Percentiles rank a stretch among this genome's conserved stretches.
These are phyloP conservation scores for Onychorhynchus coronatus DNA, from an alignment of 2,113 vertebrate species.

Conservation along the genomic window DNA sequence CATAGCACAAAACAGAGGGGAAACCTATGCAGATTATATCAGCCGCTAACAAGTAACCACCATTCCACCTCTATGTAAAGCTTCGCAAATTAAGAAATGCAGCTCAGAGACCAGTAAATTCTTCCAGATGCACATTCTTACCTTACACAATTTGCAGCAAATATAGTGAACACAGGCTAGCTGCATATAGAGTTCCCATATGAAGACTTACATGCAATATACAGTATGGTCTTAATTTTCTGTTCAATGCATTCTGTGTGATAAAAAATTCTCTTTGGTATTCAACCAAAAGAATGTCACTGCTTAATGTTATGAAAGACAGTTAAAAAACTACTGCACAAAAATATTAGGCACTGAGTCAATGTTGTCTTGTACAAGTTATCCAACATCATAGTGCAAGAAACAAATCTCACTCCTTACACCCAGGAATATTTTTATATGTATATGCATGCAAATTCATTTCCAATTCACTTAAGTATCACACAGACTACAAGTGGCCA, in stretches of 20 bases:
- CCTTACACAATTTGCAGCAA: background rate
- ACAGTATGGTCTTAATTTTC: background rate
- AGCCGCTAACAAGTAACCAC: conserved; percentile 48
- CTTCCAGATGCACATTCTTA: conserved; percentile 46
- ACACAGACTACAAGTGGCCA: background rate
- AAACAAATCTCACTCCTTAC: background rate
- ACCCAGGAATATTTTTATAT: background rate
- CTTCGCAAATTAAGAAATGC: conserved; percentile 43
- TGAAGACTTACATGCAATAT: background rate
- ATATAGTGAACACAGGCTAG: background rate
- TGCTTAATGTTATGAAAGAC: background rate
- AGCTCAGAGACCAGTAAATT: conserved; percentile 31
- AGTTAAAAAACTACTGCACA: background rate
- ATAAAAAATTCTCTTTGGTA: background rate
- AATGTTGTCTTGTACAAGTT: background rate
- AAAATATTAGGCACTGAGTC: background rate
- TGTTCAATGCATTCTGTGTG: background rate
- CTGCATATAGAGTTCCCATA: background rate
- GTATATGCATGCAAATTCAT: background rate
- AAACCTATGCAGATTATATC: conserved; percentile 49
- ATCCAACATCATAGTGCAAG: background rate
- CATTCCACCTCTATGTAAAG: conserved; percentile 33
- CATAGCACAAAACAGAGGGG: conserved; percentile 34
- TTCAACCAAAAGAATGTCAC: background rate
- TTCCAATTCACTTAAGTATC: background rate